Evolutionary conservation across 2,113 vertebrate species (phyloP).

Genomic region (Notothenia coriiceps): DNA sequence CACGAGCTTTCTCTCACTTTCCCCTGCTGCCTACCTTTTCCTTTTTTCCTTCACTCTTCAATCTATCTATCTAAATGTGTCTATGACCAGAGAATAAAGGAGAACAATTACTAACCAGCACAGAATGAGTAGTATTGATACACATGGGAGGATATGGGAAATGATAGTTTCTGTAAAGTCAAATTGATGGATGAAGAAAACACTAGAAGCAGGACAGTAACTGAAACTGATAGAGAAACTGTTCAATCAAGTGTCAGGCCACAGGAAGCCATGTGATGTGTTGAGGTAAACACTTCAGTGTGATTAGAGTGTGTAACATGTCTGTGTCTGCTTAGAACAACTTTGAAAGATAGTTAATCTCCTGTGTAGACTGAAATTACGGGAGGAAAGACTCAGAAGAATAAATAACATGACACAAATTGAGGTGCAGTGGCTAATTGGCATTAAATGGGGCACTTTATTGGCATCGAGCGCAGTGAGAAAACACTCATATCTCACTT

Average conservation of each 20-base stretch:
- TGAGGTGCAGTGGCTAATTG: constrained; percentile 83
- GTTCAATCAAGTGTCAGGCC: no score
- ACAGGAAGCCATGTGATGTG: not conserved
- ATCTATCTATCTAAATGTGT: not conserved
- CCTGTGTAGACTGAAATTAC: constrained; percentile 47
- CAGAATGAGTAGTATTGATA: no score
- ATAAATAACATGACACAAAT: constrained; percentile 80
- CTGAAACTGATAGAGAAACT: no score
- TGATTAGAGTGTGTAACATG: no score
- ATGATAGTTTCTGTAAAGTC: no score
- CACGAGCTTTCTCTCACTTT: constrained; percentile 24
- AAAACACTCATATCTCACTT: constrained; percentile 85
- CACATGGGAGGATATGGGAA: no score
- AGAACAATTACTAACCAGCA: no score
- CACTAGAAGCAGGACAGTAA: no score
- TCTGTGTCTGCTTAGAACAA: not conserved
- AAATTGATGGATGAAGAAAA: no score
- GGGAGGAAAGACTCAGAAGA: constrained; percentile 67
- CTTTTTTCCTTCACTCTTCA: not conserved
- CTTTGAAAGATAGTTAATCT: constrained; percentile 20
- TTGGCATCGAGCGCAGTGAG: constrained; percentile 70
- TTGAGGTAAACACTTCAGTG: not conserved
- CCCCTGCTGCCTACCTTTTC: not conserved
- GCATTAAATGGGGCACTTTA: constrained; percentile 76
- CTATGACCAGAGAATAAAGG: no score